phyloP scores from a whole-genome alignment of 92 coral and sea anemone genomes.

The Palythoa heliodiscus region DNA sequence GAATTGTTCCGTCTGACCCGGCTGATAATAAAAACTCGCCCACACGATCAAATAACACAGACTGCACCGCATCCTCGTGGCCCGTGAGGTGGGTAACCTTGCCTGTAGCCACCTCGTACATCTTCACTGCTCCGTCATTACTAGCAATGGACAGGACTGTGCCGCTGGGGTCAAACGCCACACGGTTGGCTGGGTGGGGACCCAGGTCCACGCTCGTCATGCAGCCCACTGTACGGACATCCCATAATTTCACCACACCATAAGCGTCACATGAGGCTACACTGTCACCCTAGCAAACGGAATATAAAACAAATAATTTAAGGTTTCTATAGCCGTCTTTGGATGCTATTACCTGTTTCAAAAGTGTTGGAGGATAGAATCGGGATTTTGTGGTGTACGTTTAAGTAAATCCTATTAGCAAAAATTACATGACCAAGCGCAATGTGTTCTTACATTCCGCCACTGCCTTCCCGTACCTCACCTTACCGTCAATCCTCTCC shows the following conservation, averaged over 20 bases:
- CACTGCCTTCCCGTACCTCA: too few relatives aligned
- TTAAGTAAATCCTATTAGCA: background rate
- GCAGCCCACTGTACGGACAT: conserved; percentile 94
- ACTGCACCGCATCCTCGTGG: conserved; percentile 97
- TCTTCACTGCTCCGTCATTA: conserved; percentile 95
- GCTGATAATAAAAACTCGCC: conserved; percentile 96
- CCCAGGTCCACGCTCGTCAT: conserved; percentile 94
- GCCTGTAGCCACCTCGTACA: conserved; percentile 92
- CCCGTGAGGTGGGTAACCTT: conserved; percentile 90
- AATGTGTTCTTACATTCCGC: too few relatives aligned
- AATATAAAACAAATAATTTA: background rate
- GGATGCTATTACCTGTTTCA: background rate
- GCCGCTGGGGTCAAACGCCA: conserved; percentile 96
- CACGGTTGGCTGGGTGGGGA: conserved; percentile 97
- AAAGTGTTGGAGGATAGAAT: background rate
- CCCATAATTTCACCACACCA: conserved; percentile 96
- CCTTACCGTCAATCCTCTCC: background rate
- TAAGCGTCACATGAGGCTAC: conserved; percentile 98
- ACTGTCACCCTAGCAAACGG: conserved; percentile 80
- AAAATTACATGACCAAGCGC: background rate
- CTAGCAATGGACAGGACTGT: conserved; percentile 96
- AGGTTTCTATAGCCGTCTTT: background rate
- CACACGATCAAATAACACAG: conserved; percentile 82
- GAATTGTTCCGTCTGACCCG: conserved; percentile 94
- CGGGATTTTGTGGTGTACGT: background rate